These are phyloP conservation scores for Mastomys coucha DNA, from an alignment of 2,113 vertebrate species.

Conservation along the genomic window DNA sequence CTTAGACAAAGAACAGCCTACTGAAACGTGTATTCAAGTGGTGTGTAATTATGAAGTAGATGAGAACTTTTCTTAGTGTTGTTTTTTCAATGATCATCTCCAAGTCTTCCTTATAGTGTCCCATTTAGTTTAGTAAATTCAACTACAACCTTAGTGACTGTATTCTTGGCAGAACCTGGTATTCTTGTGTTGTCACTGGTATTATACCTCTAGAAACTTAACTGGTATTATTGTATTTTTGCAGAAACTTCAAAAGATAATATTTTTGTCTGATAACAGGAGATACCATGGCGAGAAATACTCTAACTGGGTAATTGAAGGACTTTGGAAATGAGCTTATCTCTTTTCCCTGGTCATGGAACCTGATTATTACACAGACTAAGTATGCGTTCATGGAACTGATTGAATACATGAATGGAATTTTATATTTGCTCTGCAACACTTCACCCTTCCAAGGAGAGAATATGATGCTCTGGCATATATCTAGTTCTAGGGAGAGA, in stretches of 20 bases:
- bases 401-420: not conserved
- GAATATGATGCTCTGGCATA: not conserved
- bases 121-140: not conserved
- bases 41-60: not conserved
- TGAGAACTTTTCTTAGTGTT: not conserved
- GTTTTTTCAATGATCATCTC: not conserved
- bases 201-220: not conserved
- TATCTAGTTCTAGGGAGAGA: not conserved
- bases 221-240: not conserved
- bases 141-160: not conserved
- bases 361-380: not conserved
- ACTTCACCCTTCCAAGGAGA: not conserved
- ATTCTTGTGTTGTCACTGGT: constrained; percentile 14
- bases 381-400: not conserved
- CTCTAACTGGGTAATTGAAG: not conserved
- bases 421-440: not conserved
- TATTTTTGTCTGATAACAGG: not conserved
- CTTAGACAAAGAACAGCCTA: not conserved
- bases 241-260: not conserved
- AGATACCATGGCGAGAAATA: not conserved
- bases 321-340: not conserved
- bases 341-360: not conserved
- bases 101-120: not conserved
- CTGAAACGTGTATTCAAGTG: not conserved
- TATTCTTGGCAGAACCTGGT: not conserved